Evolutionary conservation across 2,113 vertebrate species (phyloP).

Genomic region (Jacana jacana): DNA sequence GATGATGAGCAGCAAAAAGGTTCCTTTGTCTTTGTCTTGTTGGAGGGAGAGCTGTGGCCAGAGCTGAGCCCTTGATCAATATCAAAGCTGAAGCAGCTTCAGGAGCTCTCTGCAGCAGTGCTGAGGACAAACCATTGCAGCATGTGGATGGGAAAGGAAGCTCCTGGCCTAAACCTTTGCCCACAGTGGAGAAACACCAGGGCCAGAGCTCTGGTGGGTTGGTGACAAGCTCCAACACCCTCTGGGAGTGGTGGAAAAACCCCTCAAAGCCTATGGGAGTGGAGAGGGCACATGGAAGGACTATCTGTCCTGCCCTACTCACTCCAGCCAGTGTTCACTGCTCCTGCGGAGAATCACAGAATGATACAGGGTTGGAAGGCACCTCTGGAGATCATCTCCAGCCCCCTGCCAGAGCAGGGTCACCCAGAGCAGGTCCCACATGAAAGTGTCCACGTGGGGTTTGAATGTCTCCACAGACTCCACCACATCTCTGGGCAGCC

Average conservation of each 20-base stretch:
- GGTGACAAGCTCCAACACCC: accelerated
- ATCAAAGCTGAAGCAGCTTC: accelerated
- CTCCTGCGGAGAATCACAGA: background rate
- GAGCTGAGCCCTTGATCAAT: accelerated
- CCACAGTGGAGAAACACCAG: background rate
- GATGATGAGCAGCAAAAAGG: background rate
- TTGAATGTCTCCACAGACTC: no score
- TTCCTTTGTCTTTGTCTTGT: accelerated
- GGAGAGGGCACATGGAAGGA: background rate
- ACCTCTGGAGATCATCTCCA: no score
- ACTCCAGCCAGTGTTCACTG: accelerated
- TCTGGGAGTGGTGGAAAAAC: accelerated
- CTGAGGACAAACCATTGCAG: accelerated
- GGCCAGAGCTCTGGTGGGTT: no score
- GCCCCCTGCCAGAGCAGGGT: no score
- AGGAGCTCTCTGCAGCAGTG: accelerated
- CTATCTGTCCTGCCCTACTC: accelerated
- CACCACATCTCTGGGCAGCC: no score
- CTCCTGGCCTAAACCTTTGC: background rate
- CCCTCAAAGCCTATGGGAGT: accelerated
- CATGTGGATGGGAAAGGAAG: background rate
- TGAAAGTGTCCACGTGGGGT: no score
- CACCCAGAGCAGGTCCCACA: no score
- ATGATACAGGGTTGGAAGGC: no score
- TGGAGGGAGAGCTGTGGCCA: accelerated